These are phyloP conservation scores for Indicator indicator DNA, from an alignment of 2,113 vertebrate genomes.

Conservation along the genomic window DNA sequence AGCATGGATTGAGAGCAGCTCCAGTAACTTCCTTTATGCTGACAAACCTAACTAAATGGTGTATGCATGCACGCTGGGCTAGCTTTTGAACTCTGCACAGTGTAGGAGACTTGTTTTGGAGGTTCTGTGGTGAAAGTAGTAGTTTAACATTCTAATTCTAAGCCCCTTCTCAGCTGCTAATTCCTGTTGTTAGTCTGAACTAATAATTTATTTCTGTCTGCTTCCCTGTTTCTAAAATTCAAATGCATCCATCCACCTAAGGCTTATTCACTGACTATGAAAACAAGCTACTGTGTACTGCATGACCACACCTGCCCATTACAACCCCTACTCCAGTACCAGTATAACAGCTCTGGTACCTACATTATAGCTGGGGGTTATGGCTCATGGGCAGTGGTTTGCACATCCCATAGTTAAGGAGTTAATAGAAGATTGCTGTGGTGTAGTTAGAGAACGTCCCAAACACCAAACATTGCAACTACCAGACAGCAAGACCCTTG, in stretches of 20 bases:
- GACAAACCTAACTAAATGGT: background rate
- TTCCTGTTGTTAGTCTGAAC: background rate
- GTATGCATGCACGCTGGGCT: background rate
- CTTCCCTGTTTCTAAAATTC: background rate
- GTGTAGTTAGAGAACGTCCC: background rate
- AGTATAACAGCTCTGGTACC: accelerated
- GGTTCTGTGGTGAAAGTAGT: background rate
- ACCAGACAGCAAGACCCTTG: background rate
- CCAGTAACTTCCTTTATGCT: background rate
- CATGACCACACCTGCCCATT: background rate
- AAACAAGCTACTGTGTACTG: background rate
- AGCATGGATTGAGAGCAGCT: background rate
- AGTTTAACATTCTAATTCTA: background rate
- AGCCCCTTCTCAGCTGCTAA: constrained; percentile 12
- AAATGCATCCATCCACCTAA: background rate
- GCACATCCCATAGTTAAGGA: background rate
- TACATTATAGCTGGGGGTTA: accelerated
- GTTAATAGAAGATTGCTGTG: background rate
- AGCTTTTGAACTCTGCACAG: background rate
- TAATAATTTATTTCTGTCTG: background rate
- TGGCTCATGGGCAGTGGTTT: accelerated
- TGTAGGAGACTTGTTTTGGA: background rate
- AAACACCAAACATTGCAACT: background rate
- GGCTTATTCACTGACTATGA: background rate
- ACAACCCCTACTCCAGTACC: background rate